Base-by-base conservation (phyloP, 2,888 invertebrate species). In the Epinotia brunnichana region DNA sequence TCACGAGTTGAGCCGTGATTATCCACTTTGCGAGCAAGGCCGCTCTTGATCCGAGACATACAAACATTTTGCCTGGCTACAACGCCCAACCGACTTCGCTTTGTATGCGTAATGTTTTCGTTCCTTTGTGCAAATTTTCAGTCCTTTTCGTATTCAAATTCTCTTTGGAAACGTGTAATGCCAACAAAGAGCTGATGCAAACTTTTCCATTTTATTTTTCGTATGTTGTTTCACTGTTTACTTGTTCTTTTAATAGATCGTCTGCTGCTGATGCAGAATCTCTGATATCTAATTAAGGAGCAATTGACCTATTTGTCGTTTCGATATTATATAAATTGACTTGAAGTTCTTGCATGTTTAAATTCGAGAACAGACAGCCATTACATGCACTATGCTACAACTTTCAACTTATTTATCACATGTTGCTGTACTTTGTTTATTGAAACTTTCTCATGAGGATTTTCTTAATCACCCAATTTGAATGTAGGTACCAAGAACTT, bases 1-100 rank as follows among this genome's bases (percentile, higher is more conserved):
- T 83, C 83, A 81, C 83, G 77, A 78, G 82, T 77, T 71, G 82
- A 78, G 76, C 82, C 91, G 91, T 92, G 92, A 92, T 92, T 91
- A 92, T 91, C 87, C 91, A 92, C 87, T 92, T 92, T 87, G 82
- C 81, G 72, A 76, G 82, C 90, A 87, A 91, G 90, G 91, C 87
- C 90, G 82, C 77, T 80, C 70, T 70, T 74, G 77, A 70, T 69
- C 53, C 44, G 54, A 68, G 68, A 39, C 68, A 56, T 68, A 72
- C 62, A 62, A 63, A 73, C 70, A 74, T 66, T 67, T 57, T 48
- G 70, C 61, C 56, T 56, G 57, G 57, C 54, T 74, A 70, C 73
- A 69, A 51, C 19, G 61, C 61, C 21, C 44, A 24, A 62, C 54
- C 63, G 60, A 61, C 35, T 44, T 24, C 39, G 61, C 24, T 66